Base-by-base conservation (phyloP, 2,888 invertebrate genomes). In the Spatulosminthurus flaviceps region DNA sequence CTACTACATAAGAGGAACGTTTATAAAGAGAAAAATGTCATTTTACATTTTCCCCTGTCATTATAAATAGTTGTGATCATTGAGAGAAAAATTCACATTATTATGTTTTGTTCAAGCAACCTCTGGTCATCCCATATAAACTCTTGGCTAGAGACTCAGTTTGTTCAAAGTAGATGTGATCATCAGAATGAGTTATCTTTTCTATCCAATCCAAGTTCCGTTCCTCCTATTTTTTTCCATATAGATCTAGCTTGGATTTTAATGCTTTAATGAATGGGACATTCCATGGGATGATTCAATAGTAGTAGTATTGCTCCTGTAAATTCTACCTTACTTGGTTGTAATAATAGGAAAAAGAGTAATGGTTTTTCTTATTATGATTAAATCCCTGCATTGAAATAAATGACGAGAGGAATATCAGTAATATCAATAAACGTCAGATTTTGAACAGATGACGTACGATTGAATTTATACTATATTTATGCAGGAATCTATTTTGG, bases 51-150 rank as follows among this genome's bases (percentile, higher is more conserved):
- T 51, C n/a, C 19, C 34, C 16, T 51, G 51, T 51, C 51, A 51
- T 51, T n/a, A 51, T 51, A 51, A 51, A 51, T 51, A 51, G n/a
- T n/a, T n/a, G n/a, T n/a, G n/a, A n/a, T 51, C 51, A 51, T 51
- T 51, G n/a, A 19, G 16, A 19, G n/a, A 51, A 51, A 9, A 34
- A 34, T 34, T 34, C 34, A 34, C 34, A 34, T 34, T 9, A 34
- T 4, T 9, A 34, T 34, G 4, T 51, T 51, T 51, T 51, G 5
- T 19, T 2, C 19, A 51, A 51, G 9, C 16, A 5, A 4, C 1
- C n/a, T 4, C 51, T 19, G n/a, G n/a, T 51, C 16, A 51, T 51
- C 19, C 51, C n/a, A n/a, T n/a, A n/a, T n/a, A n/a, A n/a, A n/a
- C n/a, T n/a, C n/a, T n/a, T n/a, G n/a, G n/a, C n/a, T n/a, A 51